Evolutionary conservation across 2,888 invertebrate genomes (phyloP), one percentile per base, ranked within the genome.

Genomic region (Drosophila setosimentum): DNA sequence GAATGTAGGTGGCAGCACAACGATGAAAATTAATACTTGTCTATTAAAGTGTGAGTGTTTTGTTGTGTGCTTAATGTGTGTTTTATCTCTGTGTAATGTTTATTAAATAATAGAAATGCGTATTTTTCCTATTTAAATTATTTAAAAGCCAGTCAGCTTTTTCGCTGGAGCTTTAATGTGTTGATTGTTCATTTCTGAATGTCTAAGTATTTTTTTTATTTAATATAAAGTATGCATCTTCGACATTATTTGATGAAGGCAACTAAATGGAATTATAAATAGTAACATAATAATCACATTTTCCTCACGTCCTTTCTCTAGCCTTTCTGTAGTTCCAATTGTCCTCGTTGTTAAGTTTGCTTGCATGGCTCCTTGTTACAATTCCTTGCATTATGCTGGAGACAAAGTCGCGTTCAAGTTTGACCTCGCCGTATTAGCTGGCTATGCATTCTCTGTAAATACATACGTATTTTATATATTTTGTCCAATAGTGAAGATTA

Each of bases 31-130:
- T 6, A 32, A 21, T 49, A 13, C 13, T 10, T n/a, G 16, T n/a
- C 11, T 24, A 40, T 24, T n/a, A 42, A 35, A 45, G 33, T 40
- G 48, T 48, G 30, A 49, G 45, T 64, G 53, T 32, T 11, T 50
- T 54, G 16, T 16, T 6, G n/a, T 48, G 24, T 27, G 13, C 27
- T 49, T 18, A 21, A 42, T 5, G 21, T 42, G 42, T 21, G 11
- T 16, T 24, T 16, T 45, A 16, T 24, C 13, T 16, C 7, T 45
- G 13, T 21, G 21, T 16, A 16, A 21, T 49, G 18, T 45, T 13
- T 45, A 16, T 24, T 16, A 8, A 45, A 45, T 45, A 45, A 45
- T 45, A 16, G 16, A 45, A 45, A 45, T 7, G 13, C 13, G 7
- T 45, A 13, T 16, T 24, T 45, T 45, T 16, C 16, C 7, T 3